Percentiles rank a stretch among this genome's conserved stretches.
These are phyloP conservation scores for Drosophila santomea DNA, from an alignment of 1,140 invertebrate species.

Conservation along the genomic window DNA sequence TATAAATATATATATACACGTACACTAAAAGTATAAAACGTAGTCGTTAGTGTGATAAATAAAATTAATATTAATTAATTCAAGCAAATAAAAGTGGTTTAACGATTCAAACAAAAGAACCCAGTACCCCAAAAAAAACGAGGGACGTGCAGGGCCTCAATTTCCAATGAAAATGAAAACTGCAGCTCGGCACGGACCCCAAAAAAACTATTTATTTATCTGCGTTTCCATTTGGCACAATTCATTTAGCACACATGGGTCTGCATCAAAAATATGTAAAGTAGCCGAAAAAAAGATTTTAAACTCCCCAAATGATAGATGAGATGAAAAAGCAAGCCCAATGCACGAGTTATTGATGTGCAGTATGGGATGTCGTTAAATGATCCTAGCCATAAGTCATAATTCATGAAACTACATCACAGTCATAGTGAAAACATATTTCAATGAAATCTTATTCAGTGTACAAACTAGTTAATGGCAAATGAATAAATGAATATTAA, in stretches of 20 bases:
- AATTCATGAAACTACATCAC: constrained; percentile 40
- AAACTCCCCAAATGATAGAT: constrained; percentile 14
- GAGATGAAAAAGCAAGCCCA: neutral
- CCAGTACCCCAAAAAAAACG: constrained; percentile 10
- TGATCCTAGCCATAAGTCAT: constrained; percentile 37
- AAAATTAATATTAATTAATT: constrained; percentile 75
- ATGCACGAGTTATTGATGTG: constrained; percentile 7
- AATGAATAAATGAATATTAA: constrained; percentile 8
- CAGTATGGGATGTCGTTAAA: constrained; percentile 14
- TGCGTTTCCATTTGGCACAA: constrained; percentile 29
- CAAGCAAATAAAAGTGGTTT: constrained; percentile 65
- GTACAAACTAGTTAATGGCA: constrained; percentile 44
- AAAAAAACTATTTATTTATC: constrained; percentile 32
- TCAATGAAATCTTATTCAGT: constrained; percentile 27
- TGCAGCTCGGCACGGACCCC: constrained; percentile 28
- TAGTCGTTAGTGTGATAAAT: constrained; percentile 80
- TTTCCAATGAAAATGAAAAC: neutral
- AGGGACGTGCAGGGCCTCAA: constrained; percentile 25
- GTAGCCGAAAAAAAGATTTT: constrained; percentile 22
- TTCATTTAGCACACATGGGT: constrained; percentile 36
- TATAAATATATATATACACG: constrained; percentile 47
- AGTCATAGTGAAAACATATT: constrained; percentile 37
- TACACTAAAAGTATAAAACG: constrained; percentile 62
- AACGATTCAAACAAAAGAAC: constrained; percentile 66
- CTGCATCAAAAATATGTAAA: constrained; percentile 12